Percentiles rank a stretch among this genome's conserved stretches.
These are phyloP conservation scores for Drosophila nebulosa DNA, from an alignment of 1,140 invertebrate genomes.

Conservation along the genomic window DNA sequence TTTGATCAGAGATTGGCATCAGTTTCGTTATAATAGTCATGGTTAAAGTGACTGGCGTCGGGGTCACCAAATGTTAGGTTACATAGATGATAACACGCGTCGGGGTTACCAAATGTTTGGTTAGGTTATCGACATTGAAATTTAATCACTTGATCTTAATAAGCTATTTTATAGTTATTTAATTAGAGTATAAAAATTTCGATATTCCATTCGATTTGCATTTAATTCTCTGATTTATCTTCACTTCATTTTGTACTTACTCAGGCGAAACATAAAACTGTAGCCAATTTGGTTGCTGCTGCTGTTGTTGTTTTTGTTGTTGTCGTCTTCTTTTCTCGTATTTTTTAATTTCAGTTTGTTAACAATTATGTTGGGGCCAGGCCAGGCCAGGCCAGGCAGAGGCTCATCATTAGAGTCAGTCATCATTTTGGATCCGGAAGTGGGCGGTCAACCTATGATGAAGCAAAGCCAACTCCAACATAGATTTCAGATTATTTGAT, in stretches of 20 bases:
- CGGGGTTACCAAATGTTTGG: too few relatives aligned
- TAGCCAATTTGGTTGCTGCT: too few relatives aligned
- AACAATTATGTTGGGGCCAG: constrained; percentile 9
- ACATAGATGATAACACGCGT: too few relatives aligned
- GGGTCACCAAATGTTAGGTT: too few relatives aligned
- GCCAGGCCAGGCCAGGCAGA: too few relatives aligned
- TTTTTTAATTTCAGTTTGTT: constrained; percentile 17
- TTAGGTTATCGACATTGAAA: too few relatives aligned
- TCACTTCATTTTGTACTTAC: not conserved
- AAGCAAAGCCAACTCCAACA: not conserved
- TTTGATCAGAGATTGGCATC: not conserved
- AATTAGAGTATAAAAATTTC: not conserved
- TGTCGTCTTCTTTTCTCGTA: not conserved
- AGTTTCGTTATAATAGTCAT: too few relatives aligned
- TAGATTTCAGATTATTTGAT: constrained; percentile 27
- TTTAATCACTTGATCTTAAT: too few relatives aligned
- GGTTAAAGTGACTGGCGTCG: too few relatives aligned
- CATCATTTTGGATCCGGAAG: not conserved
- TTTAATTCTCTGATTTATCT: not conserved
- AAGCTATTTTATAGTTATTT: not conserved
- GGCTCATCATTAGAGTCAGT: not conserved
- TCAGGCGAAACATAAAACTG: not conserved
- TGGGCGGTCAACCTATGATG: not conserved
- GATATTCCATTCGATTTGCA: not conserved
- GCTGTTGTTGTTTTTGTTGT: too few relatives aligned